A percentile compares a stretch with the other conserved stretches of the same genome.
These are phyloP conservation scores for Branchipolynoe longqiensis DNA, from an alignment of 2,888 invertebrate species.

Conservation along the genomic window DNA sequence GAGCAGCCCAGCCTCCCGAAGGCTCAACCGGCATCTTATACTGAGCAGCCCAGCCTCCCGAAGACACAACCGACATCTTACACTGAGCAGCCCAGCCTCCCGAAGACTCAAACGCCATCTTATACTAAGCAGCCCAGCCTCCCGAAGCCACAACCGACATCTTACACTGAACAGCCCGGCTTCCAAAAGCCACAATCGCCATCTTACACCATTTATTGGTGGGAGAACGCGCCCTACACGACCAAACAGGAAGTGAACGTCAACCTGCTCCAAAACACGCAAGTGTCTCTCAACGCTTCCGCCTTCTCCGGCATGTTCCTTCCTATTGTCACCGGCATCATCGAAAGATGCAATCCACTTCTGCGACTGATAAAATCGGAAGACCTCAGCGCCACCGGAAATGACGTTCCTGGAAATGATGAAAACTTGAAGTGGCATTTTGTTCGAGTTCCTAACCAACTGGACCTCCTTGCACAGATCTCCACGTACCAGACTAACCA, in stretches of 20 bases:
- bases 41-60: no score
- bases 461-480: not conserved
- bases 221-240: constrained; percentile 2
- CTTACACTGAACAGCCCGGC: no score
- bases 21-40: no score
- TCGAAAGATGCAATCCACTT: not conserved
- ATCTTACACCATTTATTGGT: not conserved
- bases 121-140: no score
- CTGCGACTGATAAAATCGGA: not conserved
- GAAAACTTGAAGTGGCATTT: not conserved
- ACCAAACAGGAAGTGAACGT: not conserved
- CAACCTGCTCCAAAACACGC: not conserved
- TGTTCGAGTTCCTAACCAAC: not conserved
- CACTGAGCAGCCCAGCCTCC: no score
- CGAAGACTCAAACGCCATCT: no score
- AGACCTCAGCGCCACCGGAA: not conserved
- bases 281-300: not conserved
- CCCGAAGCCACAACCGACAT: no score
- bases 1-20: no score
- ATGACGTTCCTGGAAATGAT: not conserved
- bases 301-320: not conserved
- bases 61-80: no score
- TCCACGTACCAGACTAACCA: not conserved
- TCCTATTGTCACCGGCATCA: not conserved
- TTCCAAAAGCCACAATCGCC: no score